A percentile compares a stretch with the other conserved stretches of the same genome.
Evolutionary conservation across 2,113 vertebrate species (phyloP).

Genomic region (Syngnathus typhle): DNA sequence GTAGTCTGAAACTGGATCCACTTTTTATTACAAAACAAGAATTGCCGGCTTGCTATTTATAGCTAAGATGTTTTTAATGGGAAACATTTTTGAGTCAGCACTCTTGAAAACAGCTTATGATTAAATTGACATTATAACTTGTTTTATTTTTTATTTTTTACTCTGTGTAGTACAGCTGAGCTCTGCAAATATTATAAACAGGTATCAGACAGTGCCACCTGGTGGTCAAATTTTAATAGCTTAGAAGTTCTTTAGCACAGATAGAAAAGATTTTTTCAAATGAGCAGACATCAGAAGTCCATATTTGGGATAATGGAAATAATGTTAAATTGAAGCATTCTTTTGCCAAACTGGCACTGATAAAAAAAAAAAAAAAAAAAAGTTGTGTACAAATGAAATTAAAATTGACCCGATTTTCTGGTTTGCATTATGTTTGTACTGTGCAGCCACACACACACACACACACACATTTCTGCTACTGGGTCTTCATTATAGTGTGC

Average conservation of each 20-base stretch:
- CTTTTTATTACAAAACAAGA: slow-evolving; percentile 8
- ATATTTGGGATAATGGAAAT: too few relatives aligned
- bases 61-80: slow-evolving; percentile 27
- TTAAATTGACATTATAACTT: slow-evolving; percentile 28
- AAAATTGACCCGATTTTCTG: background rate
- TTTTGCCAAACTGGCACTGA: too few relatives aligned
- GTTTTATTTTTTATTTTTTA: slow-evolving; percentile 3
- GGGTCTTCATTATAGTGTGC: too few relatives aligned
- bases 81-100: slow-evolving; percentile 16
- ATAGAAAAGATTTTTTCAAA: background rate
- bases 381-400: background rate
- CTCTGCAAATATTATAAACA: slow-evolving; percentile 10
- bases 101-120: slow-evolving; percentile 27
- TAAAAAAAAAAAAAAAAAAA: too few relatives aligned
- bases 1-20: slow-evolving; percentile 51
- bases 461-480: background rate
- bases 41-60: slow-evolving; percentile 15
- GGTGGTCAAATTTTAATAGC: slow-evolving; percentile 26
- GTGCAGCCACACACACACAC: too few relatives aligned
- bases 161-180: slow-evolving; percentile 25
- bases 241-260: background rate
- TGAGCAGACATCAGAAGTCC: background rate
- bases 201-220: slow-evolving; percentile 37
- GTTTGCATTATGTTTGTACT: background rate
- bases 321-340: too few relatives aligned